phyloP scores from a whole-genome alignment of 2,888 invertebrate genomes.

The Mimachlamys varia region DNA sequence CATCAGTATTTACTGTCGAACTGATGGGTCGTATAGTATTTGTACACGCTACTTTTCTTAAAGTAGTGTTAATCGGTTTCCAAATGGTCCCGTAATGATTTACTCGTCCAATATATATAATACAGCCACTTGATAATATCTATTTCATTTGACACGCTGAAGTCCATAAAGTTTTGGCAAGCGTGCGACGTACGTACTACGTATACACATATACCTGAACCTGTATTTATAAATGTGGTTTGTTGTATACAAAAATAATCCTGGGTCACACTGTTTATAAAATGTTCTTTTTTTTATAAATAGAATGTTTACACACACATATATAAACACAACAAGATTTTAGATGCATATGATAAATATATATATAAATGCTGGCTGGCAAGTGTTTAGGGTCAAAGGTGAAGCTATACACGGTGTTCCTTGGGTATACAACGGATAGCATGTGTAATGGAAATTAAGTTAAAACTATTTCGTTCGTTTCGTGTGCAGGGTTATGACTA shows the following conservation, averaged over 20 bases:
- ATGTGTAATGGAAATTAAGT: background rate
- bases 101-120: conserved; percentile 11
- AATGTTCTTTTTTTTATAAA: too few species aligned
- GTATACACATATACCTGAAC: background rate
- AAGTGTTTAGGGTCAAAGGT: background rate
- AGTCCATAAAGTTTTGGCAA: background rate
- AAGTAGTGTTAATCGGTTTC: background rate
- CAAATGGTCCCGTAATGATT: conserved; percentile 28
- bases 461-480: background rate
- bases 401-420: background rate
- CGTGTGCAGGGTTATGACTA: conserved; percentile 1
- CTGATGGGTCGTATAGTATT: background rate
- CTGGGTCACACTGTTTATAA: too few species aligned
- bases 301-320: too few species aligned
- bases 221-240: background rate
- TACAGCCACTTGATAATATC: background rate
- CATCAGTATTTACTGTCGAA: background rate
- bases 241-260: background rate
- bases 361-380: background rate
- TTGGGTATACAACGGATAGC: background rate
- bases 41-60: background rate
- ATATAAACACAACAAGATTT: too few species aligned
- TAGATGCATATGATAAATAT: background rate
- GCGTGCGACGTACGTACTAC: background rate
- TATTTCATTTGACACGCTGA: background rate